phyloP scores from a whole-genome alignment of 2,797 vertebrate genomes.

The Limosa lapponica region DNA sequence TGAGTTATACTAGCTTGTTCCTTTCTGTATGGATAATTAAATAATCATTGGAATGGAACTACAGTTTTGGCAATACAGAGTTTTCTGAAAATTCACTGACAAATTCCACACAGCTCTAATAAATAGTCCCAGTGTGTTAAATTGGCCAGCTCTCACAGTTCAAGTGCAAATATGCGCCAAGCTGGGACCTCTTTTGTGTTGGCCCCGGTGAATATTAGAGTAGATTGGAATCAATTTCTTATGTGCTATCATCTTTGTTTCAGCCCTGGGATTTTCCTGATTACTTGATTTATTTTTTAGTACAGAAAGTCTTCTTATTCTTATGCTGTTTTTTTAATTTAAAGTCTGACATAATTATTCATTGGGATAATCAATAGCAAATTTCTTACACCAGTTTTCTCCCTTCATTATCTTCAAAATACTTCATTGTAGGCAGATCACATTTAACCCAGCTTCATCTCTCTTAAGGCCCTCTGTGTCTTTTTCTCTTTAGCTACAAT shows the following conservation, averaged over 20 bases:
- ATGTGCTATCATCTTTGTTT: background rate
- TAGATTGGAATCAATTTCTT: background rate
- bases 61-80: background rate
- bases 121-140: background rate
- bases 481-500: conserved; percentile 38
- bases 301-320: background rate
- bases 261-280: background rate
- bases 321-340: background rate
- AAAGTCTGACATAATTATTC: background rate
- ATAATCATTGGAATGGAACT: background rate
- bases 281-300: background rate
- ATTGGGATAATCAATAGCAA: background rate
- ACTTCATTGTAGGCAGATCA: background rate
- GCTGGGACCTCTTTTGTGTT: background rate
- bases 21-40: conserved; percentile 23
- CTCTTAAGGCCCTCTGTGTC: background rate
- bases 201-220: background rate
- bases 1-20: background rate
- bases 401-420: conserved; percentile 6
- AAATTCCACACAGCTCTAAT: background rate
- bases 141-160: background rate
- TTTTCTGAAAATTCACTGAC: conserved; percentile 5
- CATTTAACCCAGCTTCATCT: background rate
- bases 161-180: background rate
- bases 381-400: background rate